Base-by-base conservation (phyloP, 92 coral and sea anemone species). In the Pocillopora meandrina region DNA sequence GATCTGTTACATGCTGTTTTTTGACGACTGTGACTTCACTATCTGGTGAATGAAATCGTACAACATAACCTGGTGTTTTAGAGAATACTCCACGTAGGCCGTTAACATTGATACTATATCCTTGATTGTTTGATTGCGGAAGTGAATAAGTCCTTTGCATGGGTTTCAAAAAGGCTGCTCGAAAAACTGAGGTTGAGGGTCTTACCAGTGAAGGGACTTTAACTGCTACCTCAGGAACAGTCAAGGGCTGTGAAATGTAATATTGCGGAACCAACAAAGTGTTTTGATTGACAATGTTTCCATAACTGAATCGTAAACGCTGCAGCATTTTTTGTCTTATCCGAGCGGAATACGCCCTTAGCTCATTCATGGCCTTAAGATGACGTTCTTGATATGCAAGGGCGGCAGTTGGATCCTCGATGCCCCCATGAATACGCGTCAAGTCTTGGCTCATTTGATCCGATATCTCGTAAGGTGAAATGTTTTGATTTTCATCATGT, bases 21-120 rank as follows among this genome's bases (percentile, higher is more conserved):
- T 84, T 84, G 14, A 58, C 49, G 5, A 84, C 76, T 26, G 88
- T 84, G 12, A 84, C 82, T 34, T 84, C 88, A n/a, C 88, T 76
- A 20, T 68, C 20, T 36, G 82, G 82, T 6, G 88, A 76, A 36
- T 84, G 76, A 65, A 84, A 77, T 58, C 59, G 16, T 23, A 84
- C 36, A 35, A 60, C 82, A 17, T 31, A 62, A 14, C 83, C 88
- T 11, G 82, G 76, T 5, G 42, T 20, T 76, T 76, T 76, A 16
- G 88, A 65, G 82, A 76, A 84, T 13, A 84, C 82, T 2, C 88
- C 88, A 34, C 67, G 61, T 14, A 84, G 17, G 12, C 88, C 88
- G 15, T 84, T 75, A 2, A 84, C 82, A 35, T 76, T 62, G 55
- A 83, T 74, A 57, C 56, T 83, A 57, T 73, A 83, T 8, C 86